Conservation (phyloP, 2,888 invertebrate genomes). For the Xylophagus ater region DNA sequence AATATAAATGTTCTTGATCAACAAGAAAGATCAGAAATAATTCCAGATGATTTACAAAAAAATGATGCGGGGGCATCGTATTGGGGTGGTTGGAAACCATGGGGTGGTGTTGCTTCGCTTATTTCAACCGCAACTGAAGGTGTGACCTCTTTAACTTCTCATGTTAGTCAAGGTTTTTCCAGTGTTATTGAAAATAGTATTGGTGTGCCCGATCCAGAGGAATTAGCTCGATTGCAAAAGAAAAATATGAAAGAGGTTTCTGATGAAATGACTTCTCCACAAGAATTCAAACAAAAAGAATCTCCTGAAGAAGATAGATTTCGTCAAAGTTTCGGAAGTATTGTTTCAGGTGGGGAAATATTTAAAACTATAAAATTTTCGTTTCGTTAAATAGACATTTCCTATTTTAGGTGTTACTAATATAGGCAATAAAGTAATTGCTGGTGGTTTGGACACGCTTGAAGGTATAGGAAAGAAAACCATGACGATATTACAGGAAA, state of each 20-base stretch:
- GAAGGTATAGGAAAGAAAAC: conserved; percentile 93
- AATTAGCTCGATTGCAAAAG: conserved; percentile 49
- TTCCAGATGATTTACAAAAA: conserved; percentile 5
- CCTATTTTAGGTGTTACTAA: conserved; percentile 28
- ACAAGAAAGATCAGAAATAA: conserved; percentile 15
- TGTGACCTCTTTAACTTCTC: conserved; percentile 63
- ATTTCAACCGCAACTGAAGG: conserved; percentile 65
- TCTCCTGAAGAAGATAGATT: conserved; percentile 6
- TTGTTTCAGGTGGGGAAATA: conserved; percentile 12
- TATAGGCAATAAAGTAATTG: conserved; percentile 58
- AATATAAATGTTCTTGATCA: conserved; percentile 16
- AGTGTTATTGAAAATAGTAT: conserved; percentile 70
- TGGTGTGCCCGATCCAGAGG: conserved; percentile 73
- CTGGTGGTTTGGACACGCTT: conserved; percentile 73
- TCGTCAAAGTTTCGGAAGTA: conserved; percentile 10
- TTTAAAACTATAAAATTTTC: background rate
- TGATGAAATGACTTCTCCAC: background rate
- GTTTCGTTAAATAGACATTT: conserved; percentile 3
- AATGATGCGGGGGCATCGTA: conserved; percentile 21
- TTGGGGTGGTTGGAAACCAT: conserved; percentile 57
- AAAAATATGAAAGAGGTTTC: conserved; percentile 8
- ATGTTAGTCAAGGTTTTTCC: conserved; percentile 70
- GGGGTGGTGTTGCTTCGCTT: conserved; percentile 64
- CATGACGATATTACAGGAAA: conserved; percentile 84
- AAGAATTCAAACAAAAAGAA: conserved; percentile 4